phyloP scores from a whole-genome alignment of 2,888 invertebrate species.

The Melipona beecheii region DNA sequence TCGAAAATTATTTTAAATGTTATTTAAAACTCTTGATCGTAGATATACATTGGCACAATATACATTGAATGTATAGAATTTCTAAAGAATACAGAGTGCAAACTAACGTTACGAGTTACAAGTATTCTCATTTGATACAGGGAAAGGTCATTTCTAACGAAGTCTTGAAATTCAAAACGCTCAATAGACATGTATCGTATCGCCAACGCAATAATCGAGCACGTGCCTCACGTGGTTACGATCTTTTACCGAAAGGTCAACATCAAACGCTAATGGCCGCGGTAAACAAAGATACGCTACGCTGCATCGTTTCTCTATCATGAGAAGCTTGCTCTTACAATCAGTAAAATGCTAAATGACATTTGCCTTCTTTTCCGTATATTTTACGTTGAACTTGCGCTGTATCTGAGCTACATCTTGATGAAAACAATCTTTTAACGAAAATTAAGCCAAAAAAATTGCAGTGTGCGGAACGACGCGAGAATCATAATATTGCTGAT shows the following conservation, averaged over 20 bases:
- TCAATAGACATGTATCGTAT: slow-evolving; percentile 50
- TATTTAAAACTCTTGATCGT: no score
- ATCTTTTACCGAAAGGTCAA: slow-evolving; percentile 69
- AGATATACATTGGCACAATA: no score
- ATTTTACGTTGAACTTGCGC: slow-evolving; percentile 57
- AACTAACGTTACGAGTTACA: slow-evolving; percentile 23
- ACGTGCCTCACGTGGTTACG: slow-evolving; percentile 37
- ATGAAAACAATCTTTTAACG: slow-evolving; percentile 6
- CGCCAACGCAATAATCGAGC: slow-evolving; percentile 13
- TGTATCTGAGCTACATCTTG: slow-evolving; percentile 30
- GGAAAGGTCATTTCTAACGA: neutral
- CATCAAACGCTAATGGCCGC: slow-evolving; percentile 62
- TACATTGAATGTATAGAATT: neutral
- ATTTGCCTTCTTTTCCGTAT: slow-evolving; percentile 66
- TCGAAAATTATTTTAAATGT: no score
- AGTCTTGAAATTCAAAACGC: slow-evolving; percentile 5
- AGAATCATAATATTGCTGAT: neutral
- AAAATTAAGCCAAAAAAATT: neutral
- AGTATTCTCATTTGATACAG: slow-evolving; percentile 48
- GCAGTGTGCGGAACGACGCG: neutral
- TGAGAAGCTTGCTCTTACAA: slow-evolving; percentile 9
- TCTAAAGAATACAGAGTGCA: neutral
- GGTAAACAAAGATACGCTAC: slow-evolving; percentile 66
- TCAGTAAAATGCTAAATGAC: slow-evolving; percentile 56
- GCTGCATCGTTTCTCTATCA: slow-evolving; percentile 50